phyloP scores from a whole-genome alignment of 2,797 vertebrate genomes.

The Catamblyrhynchus diadema region DNA sequence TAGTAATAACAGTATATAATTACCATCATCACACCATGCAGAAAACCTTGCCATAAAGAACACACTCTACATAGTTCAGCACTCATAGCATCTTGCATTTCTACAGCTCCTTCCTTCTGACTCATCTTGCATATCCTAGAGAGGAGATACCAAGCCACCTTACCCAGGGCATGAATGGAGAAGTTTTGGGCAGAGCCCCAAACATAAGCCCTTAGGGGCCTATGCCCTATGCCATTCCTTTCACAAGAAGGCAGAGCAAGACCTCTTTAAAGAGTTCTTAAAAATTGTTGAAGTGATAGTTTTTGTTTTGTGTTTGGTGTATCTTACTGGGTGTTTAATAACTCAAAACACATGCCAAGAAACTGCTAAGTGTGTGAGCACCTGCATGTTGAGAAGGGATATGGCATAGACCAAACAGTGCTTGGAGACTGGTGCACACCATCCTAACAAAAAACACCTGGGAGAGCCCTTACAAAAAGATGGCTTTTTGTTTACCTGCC shows the following conservation, averaged over 20 bases:
- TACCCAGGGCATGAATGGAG: fast-evolving
- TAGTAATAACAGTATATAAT: neutral
- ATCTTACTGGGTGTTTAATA: neutral
- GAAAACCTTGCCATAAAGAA: neutral
- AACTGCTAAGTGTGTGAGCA: neutral
- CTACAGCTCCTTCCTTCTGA: neutral
- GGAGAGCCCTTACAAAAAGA: neutral
- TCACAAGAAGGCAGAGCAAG: neutral
- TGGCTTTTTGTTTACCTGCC: neutral
- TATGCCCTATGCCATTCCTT: fast-evolving
- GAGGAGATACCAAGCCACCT: neutral
- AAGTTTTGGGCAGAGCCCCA: neutral
- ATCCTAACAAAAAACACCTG: neutral
- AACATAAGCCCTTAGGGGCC: fast-evolving
- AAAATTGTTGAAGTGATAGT: neutral
- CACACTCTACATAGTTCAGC: neutral
- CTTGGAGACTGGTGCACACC: neutral
- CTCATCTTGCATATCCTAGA: neutral
- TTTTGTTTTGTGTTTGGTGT: neutral
- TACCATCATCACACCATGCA: neutral
- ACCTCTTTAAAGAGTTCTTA: neutral
- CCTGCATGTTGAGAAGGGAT: neutral
- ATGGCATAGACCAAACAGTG: fast-evolving
- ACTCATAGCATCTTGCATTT: neutral
- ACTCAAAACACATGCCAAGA: neutral